These are phyloP conservation scores for Epinotia nisella DNA, from an alignment of 2,888 invertebrate species.

Conservation along the genomic window DNA sequence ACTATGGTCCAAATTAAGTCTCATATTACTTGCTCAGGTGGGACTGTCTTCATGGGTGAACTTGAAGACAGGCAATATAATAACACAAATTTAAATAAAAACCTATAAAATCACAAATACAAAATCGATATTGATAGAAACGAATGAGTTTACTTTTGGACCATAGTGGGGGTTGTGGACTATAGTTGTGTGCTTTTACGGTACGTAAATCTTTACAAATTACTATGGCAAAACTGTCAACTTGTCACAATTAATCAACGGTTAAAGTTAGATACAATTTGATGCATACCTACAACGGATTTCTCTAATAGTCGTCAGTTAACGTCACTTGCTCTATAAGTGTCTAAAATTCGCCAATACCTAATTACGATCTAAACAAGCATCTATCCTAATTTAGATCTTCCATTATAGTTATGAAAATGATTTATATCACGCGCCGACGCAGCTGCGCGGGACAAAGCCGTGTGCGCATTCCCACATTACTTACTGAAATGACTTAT, in stretches of 20 bases:
- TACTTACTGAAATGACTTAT: conserved; percentile 75
- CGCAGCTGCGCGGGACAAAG: conserved; percentile 71
- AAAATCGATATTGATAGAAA: no score
- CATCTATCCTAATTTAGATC: conserved; percentile 67
- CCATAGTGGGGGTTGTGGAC: no score
- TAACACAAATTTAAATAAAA: no score
- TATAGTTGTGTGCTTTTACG: no score
- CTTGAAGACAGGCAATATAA: no score
- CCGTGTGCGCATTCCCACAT: conserved; percentile 70
- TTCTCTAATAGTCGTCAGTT: neutral
- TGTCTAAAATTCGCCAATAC: conserved; percentile 35
- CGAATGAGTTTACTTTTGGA: no score
- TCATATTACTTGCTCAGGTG: no score
- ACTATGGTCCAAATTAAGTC: no score
- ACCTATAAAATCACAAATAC: no score
- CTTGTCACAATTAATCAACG: neutral
- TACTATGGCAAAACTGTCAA: neutral
- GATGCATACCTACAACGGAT: neutral
- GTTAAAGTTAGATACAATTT: neutral
- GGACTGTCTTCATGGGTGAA: no score
- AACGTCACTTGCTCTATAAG: neutral
- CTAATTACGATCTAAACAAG: conserved; percentile 61
- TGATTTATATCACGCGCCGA: conserved; percentile 70
- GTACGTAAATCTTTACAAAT: no score
- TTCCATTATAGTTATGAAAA: conserved; percentile 61